Percentiles rank a stretch among this genome's conserved stretches.
Conservation (phyloP, 1,140 invertebrate genomes). For the Aphaenogaster rudis region DNA sequence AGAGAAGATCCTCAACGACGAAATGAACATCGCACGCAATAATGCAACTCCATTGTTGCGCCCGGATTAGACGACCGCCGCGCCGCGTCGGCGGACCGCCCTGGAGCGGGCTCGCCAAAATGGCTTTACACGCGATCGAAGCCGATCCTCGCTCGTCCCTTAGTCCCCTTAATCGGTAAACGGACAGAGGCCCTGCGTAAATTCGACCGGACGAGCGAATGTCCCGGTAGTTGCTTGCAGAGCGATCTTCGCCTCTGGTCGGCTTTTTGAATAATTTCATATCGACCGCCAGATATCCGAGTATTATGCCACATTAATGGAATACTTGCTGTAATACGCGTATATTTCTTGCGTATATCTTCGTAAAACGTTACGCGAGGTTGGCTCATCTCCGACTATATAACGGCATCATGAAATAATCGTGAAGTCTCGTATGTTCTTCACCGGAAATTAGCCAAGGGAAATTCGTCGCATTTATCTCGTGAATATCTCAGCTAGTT, state of each 20-base stretch:
- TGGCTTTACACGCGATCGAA: constrained; percentile 56
- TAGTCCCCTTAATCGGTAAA: constrained; percentile 34
- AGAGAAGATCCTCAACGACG: constrained; percentile 15
- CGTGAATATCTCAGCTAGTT: background rate
- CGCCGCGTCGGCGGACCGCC: background rate
- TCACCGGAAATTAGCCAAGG: constrained; percentile 17
- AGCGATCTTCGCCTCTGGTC: background rate
- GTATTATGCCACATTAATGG: constrained; percentile 27
- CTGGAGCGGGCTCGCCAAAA: constrained; percentile 31
- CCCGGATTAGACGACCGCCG: constrained; percentile 38
- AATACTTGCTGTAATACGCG: background rate
- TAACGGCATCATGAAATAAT: constrained; percentile 48
- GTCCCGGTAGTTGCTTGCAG: background rate
- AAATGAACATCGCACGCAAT: constrained; percentile 55
- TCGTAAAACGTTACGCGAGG: background rate
- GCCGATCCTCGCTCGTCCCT: background rate
- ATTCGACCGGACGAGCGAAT: constrained; percentile 22
- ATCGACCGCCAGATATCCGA: constrained; percentile 37
- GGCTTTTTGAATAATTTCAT: constrained; percentile 54
- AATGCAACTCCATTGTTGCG: constrained; percentile 54
- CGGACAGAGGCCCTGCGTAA: constrained; percentile 29
- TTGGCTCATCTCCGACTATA: constrained; percentile 1
- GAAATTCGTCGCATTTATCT: constrained; percentile 33
- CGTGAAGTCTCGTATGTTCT: constrained; percentile 14
- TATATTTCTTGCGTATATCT: constrained; percentile 34